Conservation (phyloP, 2,888 invertebrate species). For the Polymixis flavicincta region DNA sequence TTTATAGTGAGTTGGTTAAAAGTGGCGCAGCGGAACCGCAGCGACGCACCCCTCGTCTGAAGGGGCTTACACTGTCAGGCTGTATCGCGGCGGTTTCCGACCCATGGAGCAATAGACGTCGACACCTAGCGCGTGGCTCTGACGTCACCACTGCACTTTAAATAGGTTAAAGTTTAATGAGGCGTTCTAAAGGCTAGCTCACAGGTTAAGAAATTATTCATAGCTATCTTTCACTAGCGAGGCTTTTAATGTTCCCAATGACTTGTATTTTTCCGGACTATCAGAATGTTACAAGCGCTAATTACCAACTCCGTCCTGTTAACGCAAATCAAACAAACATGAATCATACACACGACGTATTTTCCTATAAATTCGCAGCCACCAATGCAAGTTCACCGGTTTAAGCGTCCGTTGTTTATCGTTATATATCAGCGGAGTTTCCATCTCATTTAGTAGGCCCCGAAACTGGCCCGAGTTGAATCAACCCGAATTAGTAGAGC, state of each 20-base stretch:
- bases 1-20: conserved; percentile 58
- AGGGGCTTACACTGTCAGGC: conserved; percentile 57
- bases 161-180: conserved; percentile 65
- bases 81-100: conserved; percentile 65
- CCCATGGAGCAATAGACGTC: conserved; percentile 63
- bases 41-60: conserved; percentile 57
- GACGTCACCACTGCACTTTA: conserved; percentile 65
- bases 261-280: conserved; percentile 39
- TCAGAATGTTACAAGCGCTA: conserved; percentile 23
- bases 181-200: conserved; percentile 48
- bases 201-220: conserved; percentile 41
- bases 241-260: conserved; percentile 41
- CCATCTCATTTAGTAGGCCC: conserved; percentile 80
- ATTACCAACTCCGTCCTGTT: conserved; percentile 24
- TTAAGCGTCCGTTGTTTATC: conserved; percentile 71
- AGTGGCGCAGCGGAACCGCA: conserved; percentile 55
- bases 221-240: conserved; percentile 39
- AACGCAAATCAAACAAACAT: conserved; percentile 45
- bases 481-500: conserved; percentile 73
- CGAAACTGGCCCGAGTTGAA: conserved; percentile 66
- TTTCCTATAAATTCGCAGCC: conserved; percentile 50
- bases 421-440: conserved; percentile 80
- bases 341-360: conserved; percentile 54
- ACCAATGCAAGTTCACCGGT: conserved; percentile 49
- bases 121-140: conserved; percentile 53